Percentiles rank a stretch among this genome's conserved stretches.
phyloP scores from a whole-genome alignment of 2,113 vertebrate species.

The Muntiacus reevesi region DNA sequence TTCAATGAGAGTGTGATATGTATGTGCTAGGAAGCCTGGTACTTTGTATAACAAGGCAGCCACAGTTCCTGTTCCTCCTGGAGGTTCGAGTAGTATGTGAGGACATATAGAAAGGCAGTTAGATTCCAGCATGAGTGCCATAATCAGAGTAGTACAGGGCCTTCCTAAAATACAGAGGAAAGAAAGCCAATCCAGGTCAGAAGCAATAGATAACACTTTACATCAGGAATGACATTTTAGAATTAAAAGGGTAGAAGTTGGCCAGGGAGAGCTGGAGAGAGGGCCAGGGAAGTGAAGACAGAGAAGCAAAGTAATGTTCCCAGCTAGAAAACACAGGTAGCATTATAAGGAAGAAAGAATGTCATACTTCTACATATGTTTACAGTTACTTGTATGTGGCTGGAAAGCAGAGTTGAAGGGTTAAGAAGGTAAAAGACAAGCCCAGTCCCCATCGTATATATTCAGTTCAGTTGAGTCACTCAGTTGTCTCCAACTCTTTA shows the following conservation, averaged over 20 bases:
- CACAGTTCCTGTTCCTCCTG: background rate
- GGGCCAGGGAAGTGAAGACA: background rate
- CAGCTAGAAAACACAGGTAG: background rate
- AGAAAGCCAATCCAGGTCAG: background rate
- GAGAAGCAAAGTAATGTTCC: background rate
- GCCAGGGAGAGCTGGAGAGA: background rate
- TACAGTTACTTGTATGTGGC: background rate
- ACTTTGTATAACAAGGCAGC: background rate
- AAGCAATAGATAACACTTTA: background rate
- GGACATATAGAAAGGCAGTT: background rate
- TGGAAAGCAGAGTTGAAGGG: background rate
- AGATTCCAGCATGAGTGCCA: accelerated
- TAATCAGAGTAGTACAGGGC: background rate
- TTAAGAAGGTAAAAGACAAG: background rate
- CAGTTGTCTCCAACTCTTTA: background rate
- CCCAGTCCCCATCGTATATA: background rate
- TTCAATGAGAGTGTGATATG: background rate
- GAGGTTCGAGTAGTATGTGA: background rate
- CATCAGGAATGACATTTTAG: background rate
- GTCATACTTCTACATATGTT: background rate
- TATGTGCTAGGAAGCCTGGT: background rate
- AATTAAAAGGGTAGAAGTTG: background rate
- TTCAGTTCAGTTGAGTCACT: background rate
- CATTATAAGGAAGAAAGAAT: background rate
- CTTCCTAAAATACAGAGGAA: background rate